A percentile compares a stretch with the other conserved stretches of the same genome.
Conservation (phyloP, 2,888 invertebrate genomes). For the Limnephilus rhombicus region DNA sequence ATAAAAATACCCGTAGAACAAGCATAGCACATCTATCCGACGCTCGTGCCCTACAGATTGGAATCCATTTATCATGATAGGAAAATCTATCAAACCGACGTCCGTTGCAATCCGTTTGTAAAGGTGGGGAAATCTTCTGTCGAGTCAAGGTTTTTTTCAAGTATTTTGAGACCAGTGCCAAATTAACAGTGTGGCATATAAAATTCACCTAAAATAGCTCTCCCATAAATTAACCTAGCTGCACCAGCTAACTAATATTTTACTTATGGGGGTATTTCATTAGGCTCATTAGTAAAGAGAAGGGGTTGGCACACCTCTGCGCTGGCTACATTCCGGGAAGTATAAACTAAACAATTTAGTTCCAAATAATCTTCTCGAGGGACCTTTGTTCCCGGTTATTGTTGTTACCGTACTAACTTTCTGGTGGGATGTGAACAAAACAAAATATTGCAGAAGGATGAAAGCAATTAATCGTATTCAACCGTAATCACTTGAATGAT, state of each 20-base stretch:
- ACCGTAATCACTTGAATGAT: too few species aligned
- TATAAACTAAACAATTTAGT: constrained; percentile 48
- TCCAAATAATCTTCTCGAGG: constrained; percentile 34
- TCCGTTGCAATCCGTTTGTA: too few species aligned
- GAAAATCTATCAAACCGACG: too few species aligned
- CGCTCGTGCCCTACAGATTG: too few species aligned
- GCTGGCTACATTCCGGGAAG: not conserved
- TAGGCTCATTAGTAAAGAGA: constrained; percentile 57
- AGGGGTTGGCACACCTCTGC: constrained; percentile 7
- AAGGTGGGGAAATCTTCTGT: too few species aligned
- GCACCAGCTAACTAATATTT: constrained; percentile 49
- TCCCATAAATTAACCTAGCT: not conserved
- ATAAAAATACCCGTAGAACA: too few species aligned
- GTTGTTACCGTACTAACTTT: constrained; percentile 11
- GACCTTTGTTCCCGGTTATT: constrained; percentile 36
- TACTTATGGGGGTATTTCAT: constrained; percentile 54
- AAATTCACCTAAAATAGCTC: not conserved
- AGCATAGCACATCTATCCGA: too few species aligned
- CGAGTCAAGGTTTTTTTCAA: too few species aligned
- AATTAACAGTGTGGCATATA: too few species aligned
- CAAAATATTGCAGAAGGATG: not conserved
- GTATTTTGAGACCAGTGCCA: too few species aligned
- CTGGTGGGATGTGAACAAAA: not conserved
- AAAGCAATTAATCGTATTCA: too few species aligned
- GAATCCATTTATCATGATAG: too few species aligned